phyloP scores from a whole-genome alignment of 1,140 invertebrate species.

The Aphis gossypii region DNA sequence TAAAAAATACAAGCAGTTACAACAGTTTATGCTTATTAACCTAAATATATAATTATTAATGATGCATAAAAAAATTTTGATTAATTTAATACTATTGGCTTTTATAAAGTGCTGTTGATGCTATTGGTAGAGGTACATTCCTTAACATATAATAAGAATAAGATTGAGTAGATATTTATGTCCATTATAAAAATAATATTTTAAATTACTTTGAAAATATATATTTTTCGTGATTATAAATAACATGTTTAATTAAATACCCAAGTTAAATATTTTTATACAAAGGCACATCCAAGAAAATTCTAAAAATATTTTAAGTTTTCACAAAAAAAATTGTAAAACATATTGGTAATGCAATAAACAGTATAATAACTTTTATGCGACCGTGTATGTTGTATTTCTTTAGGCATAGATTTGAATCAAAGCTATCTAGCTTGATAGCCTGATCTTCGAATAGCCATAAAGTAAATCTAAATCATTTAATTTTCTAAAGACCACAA shows the following conservation, averaged over 20 bases:
- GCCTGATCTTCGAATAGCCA: constrained; percentile 2
- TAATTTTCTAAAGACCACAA: background rate
- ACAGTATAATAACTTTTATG: background rate
- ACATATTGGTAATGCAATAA: constrained; percentile 45
- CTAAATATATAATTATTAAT: too few species aligned
- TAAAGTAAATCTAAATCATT: background rate
- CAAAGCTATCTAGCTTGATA: background rate
- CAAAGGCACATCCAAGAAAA: background rate
- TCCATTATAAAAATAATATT: background rate
- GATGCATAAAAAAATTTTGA: too few species aligned
- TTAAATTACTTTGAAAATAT: background rate
- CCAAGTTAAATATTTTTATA: background rate
- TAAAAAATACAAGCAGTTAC: background rate
- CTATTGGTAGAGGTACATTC: background rate
- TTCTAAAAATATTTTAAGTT: background rate
- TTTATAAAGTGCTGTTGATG: too few species aligned
- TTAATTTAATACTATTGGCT: background rate
- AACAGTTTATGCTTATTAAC: too few species aligned
- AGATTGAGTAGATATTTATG: background rate
- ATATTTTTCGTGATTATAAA: too few species aligned
- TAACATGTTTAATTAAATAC: background rate
- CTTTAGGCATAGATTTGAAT: constrained; percentile 7
- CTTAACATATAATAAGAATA: background rate
- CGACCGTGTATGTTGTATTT: constrained; percentile 9
- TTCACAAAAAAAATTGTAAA: background rate